Conservation (phyloP, 2,113 vertebrate species). For the Silurus meridionalis region DNA sequence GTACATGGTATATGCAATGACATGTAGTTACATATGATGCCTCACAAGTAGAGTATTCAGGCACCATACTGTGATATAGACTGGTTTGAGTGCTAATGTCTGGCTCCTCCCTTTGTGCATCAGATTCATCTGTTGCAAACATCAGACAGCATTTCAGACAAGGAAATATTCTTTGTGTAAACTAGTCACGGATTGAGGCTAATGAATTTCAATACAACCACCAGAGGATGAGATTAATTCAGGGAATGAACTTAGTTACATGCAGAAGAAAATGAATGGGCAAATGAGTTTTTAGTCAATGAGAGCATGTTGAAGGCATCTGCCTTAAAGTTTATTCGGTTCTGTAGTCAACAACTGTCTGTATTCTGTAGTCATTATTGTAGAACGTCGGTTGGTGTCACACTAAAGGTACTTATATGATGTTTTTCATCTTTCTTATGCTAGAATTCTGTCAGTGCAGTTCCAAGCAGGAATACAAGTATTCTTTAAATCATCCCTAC, state of each 20-base stretch:
- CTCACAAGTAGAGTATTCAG: background rate
- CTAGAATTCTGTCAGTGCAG: background rate
- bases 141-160: constrained; percentile 20
- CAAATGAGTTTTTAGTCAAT: constrained; percentile 28
- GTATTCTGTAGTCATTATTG: background rate
- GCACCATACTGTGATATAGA: background rate
- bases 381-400: background rate
- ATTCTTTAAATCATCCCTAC: constrained; percentile 3
- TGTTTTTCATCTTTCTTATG: constrained; percentile 1
- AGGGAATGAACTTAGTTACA: constrained; percentile 30
- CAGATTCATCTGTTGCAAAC: background rate
- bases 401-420: background rate
- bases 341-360: background rate
- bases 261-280: constrained; percentile 33
- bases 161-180: constrained; percentile 21
- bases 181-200: constrained; percentile 27
- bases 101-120: constrained; percentile 2
- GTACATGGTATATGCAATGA: background rate
- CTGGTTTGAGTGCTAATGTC: constrained; percentile 9
- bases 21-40: background rate
- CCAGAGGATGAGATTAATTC: constrained; percentile 42
- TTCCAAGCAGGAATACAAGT: background rate
- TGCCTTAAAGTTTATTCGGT: constrained; percentile 4
- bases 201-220: constrained; percentile 39
- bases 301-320: background rate